Base-by-base conservation (phyloP, 2,888 invertebrate species). In the Drosophila neotestacea region DNA sequence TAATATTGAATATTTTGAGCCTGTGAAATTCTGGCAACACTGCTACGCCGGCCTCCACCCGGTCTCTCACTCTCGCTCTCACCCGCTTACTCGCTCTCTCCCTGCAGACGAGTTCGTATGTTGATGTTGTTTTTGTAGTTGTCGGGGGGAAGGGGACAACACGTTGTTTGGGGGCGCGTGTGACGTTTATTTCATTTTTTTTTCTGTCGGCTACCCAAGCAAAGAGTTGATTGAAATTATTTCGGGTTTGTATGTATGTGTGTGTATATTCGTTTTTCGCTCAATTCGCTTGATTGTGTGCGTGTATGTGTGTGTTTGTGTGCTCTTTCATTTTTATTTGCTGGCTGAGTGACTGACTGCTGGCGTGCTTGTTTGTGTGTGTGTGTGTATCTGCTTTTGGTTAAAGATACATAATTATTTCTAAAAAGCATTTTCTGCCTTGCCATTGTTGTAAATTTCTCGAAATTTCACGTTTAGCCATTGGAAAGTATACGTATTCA, bases 391-490 rank as follows among this genome's bases (percentile, higher is more conserved):
- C 78, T 84, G 79, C 79, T 88, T 85, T 90, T 81, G 84, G 77
- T 79, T 84, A 81, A 84, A 90, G 89, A 91, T 91, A 90, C 91
- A 90, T 88, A 90, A 90, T 90, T 90, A 91, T 88, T 90, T 90
- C 90, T 90, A 82, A 92, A 91, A 91, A 90, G 80, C 89, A 91
- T 87, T 91, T 91, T 91, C 90, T 89, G 91, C 92, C 91, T 87
- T 81, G 73, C 87, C 83, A 89, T 91, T 90, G 87, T 90, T 86
- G 89, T 85, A 91, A 89, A 88, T 90, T 86, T 86, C 79, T 90
- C 84, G 82, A 85, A 87, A 84, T 90, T 90, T 90, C 88, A 83
- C 82, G 82, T 70, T 76, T 78, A 70, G 69, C n/a, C 54, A 79
- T 55, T 11, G 64, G 54, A 63, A 22, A 59, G 32, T 58, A 50